Base-by-base conservation (phyloP, 2,113 vertebrate species). In the Aix galericulata region DNA sequence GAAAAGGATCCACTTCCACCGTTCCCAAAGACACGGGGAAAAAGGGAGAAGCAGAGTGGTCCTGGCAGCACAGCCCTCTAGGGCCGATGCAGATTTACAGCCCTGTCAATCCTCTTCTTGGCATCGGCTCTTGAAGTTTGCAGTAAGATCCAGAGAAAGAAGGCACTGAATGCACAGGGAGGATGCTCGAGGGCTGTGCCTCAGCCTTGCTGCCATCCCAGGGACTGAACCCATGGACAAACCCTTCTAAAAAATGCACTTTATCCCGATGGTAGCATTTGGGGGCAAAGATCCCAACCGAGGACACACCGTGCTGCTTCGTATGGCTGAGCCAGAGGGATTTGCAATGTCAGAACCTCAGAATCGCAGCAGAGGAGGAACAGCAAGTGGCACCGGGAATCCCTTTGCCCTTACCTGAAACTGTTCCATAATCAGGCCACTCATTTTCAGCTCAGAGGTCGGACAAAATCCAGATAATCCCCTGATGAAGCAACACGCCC, bases 381-480 rank as follows among this genome's bases (percentile, higher is more conserved):
- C 7, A 11, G 48, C 0, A 0, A 34, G 8, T 29, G 72, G n/a
- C 34, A 67, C 21, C 14, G 62, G 48, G 13, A 11, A 59, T 34
- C 55, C 52, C 52, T 66, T 31, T 31, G 27, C 42, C 63, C 63
- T 42, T 42, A 66, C 27, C 63, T 21, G 69, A 71, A 71, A 76
- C 40, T 32, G 3, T 53, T 21, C 48, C 42, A 12, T 32, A 66
- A 60, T 27, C 73, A 67, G 11, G 9, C 0, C 16, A 22, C 42
- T 34, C 20, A 34, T 75, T 79, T 85, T 67, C 67, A 75, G 0
- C 14, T 55, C 66, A 31, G 36, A 11, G 3, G n/a, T 17, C 25
- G 58, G 27, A 36, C 32, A 59, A 72, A 66, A 82, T 36, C 42
- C 21, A 2, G 56, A 12, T 10, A 29, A 52, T 2, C 17, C 17